These are phyloP conservation scores for Stegodyphus dumicola DNA, from an alignment of 1,140 invertebrate species.

Conservation along the genomic window DNA sequence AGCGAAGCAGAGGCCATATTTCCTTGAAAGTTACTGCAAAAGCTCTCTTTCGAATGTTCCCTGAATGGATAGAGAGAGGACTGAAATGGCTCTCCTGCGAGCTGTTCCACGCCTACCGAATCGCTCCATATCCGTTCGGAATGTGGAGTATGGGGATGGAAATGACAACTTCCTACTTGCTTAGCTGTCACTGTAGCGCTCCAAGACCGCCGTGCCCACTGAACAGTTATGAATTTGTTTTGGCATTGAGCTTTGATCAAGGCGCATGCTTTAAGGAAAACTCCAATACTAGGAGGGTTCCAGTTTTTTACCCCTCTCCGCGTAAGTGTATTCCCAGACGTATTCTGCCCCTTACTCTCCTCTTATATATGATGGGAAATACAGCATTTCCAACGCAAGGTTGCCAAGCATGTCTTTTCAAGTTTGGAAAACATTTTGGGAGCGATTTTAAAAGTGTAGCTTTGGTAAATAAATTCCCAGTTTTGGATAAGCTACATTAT, in stretches of 20 bases:
- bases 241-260: neutral
- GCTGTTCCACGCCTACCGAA: neutral
- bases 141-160: neutral
- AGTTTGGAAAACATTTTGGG: too few relatives aligned
- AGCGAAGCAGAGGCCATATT: too few relatives aligned
- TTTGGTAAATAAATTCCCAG: too few relatives aligned
- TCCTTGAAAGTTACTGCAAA: neutral
- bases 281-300: neutral
- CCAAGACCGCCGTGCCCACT: neutral
- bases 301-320: too few relatives aligned
- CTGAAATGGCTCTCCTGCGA: neutral
- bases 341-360: too few relatives aligned
- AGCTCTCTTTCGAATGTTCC: neutral
- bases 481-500: too few relatives aligned
- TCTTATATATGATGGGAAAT: too few relatives aligned
- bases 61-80: neutral
- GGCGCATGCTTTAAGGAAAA: neutral
- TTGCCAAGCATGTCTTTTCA: too few relatives aligned
- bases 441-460: too few relatives aligned
- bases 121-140: neutral
- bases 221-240: conserved; percentile 17
- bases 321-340: too few relatives aligned
- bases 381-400: too few relatives aligned
- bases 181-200: neutral
- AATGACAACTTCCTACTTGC: neutral